Evolutionary conservation across 2,888 invertebrate genomes (phyloP), one percentile per base, ranked within the genome.

Genomic region (Heteromyza rotundicornis): DNA sequence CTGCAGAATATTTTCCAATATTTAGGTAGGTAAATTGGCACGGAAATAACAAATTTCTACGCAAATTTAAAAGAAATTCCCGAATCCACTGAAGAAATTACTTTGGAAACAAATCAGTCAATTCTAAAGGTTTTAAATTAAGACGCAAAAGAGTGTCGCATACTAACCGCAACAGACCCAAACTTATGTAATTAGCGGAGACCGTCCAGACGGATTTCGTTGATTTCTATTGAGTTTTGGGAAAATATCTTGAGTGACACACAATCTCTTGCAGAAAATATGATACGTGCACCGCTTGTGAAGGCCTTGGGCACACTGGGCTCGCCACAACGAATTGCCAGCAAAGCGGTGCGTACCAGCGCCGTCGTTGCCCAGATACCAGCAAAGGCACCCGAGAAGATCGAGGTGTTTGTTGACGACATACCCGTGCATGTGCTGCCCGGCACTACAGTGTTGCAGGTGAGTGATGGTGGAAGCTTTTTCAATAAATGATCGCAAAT

Each of bases 381-480:
- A 64, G 85, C 79, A 53, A 82, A 86, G 63, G 86, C 86, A 60
- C 89, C 91, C 40, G 90, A 94, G 67, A 90, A 92, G 78, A 88
- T 98, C 49, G 98, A 98, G 86, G 92, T 99, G 52, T 99, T 98
- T 84, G 92, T 99, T 75, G 96, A 99, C 87, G 98, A 97, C 82
- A 92, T 95, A 82, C 91, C 93, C 67, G 96, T 99, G 1, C 85
- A 92, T 78, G 98, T 98, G 36, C 90, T 92, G 50, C 98, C 98
- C 23, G 98, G 98, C 59, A 97, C 97, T 27, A 99, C 99, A 50
- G 95, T 99, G 22, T 85, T 99, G 64, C 96, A 96, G 89, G 96
- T 95, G 82, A 77, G 64, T 47, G n/a, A 32, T 8, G 32, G 32
- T 7, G n/a, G 10, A 16, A 50, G 7, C 8, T 40, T 50, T 23